A percentile compares a stretch with the other conserved stretches of the same genome.
Conservation (phyloP, 2,888 invertebrate genomes). For the Leptinotarsa peninsularis region DNA sequence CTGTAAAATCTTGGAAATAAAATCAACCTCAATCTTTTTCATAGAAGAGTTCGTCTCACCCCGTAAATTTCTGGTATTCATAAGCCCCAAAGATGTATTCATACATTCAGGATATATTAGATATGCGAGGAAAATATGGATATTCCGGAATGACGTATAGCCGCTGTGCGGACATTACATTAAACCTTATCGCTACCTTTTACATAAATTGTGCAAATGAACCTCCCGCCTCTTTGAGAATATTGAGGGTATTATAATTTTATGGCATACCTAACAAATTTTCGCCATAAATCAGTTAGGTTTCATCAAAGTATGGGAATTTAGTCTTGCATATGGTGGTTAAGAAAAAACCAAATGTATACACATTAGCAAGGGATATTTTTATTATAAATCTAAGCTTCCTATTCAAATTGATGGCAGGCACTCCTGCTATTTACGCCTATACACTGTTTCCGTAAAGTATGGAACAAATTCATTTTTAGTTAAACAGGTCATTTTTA, state of each 20-base stretch:
- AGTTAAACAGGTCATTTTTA: too few relatives aligned
- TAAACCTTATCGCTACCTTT: conserved; percentile 28
- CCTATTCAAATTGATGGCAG: too few relatives aligned
- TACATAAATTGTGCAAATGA: conserved; percentile 20
- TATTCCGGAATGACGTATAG: conserved; percentile 44
- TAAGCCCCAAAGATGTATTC: conserved; percentile 44
- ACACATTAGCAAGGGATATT: too few relatives aligned
- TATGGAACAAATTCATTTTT: too few relatives aligned
- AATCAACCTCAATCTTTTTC: not conserved
- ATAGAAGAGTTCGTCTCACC: not conserved
- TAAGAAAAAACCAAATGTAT: too few relatives aligned
- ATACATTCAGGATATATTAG: conserved; percentile 44
- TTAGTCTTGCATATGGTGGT: too few relatives aligned
- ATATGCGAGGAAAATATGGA: conserved; percentile 42
- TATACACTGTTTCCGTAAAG: too few relatives aligned
- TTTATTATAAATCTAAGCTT: too few relatives aligned
- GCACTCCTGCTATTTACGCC: too few relatives aligned
- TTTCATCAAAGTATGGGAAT: not conserved
- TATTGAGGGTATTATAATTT: conserved; percentile 15
- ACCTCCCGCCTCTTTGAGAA: not conserved
- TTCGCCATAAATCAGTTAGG: not conserved
- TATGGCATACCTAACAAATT: not conserved
- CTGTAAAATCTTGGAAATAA: not conserved
- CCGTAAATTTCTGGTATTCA: conserved; percentile 15
- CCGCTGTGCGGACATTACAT: conserved; percentile 33